Conservation (phyloP, 2,113 vertebrate genomes). For the Drymodes brunneopygia region DNA sequence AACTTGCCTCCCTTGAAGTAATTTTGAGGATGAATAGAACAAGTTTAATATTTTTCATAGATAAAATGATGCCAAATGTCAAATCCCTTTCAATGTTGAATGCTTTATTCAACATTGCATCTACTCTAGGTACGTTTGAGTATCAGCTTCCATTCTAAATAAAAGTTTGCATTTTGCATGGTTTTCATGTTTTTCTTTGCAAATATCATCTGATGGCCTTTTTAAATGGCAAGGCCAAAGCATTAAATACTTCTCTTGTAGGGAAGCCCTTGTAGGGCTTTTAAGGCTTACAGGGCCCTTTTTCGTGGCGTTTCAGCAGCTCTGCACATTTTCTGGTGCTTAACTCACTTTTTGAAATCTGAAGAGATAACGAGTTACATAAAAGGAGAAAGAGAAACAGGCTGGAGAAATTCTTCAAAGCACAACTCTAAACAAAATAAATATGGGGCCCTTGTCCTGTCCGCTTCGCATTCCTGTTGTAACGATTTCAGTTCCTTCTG, state of each 20-base stretch:
- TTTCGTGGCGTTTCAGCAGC: background rate
- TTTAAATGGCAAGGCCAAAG: background rate
- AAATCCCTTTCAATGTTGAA: background rate
- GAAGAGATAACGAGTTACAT: constrained; percentile 30
- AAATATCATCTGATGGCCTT: background rate
- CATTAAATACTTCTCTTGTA: background rate
- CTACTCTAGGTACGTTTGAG: background rate
- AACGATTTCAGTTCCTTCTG: background rate
- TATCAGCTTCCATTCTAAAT: background rate
- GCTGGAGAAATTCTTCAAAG: constrained; percentile 11
- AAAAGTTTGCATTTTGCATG: background rate
- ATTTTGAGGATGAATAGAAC: background rate
- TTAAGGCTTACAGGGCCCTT: background rate
- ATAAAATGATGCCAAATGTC: background rate
- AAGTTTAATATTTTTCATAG: background rate
- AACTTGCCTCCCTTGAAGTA: background rate
- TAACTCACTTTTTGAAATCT: constrained; percentile 27
- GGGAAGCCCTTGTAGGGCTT: background rate
- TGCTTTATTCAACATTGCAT: background rate
- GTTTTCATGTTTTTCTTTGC: background rate
- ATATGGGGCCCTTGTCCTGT: constrained; percentile 7
- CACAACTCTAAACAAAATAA: constrained; percentile 24
- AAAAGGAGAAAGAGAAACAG: constrained; percentile 1
- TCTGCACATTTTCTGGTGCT: constrained; percentile 22
- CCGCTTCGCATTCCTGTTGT: background rate